A percentile compares a stretch with the other conserved stretches of the same genome.
Evolutionary conservation across 2,888 invertebrate species (phyloP).

Genomic region (Nasonia oneida): DNA sequence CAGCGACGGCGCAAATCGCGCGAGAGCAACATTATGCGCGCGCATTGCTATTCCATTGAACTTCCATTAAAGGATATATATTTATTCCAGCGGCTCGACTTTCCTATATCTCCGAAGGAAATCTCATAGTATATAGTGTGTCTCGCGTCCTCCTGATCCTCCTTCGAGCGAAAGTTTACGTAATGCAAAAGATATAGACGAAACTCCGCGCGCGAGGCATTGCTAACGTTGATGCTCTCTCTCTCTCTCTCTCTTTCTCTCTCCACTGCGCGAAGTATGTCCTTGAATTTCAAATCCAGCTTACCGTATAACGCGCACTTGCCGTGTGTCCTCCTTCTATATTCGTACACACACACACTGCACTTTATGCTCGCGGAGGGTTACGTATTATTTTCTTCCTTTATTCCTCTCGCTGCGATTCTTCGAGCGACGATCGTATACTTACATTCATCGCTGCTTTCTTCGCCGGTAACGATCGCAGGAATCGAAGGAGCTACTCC

Average conservation of each 20-base stretch:
- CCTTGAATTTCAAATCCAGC: conserved; percentile 54
- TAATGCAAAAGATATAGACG: conserved; percentile 40
- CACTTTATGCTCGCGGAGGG: conserved; percentile 9
- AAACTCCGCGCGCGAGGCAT: not conserved
- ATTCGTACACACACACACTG: not conserved
- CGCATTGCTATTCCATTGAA: conserved; percentile 6
- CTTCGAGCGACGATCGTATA: not conserved
- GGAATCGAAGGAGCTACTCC: not conserved
- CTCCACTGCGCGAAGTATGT: conserved; percentile 44
- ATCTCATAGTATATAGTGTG: conserved; percentile 21
- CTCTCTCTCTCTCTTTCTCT: too few relatives aligned
- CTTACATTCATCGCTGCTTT: conserved; percentile 1
- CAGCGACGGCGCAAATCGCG: not conserved
- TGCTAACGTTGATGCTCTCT: not conserved
- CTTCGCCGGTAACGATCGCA: not conserved
- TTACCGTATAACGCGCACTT: conserved; percentile 47
- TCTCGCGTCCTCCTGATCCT: conserved; percentile 29
- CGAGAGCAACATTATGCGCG: not conserved
- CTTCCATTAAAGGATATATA: conserved; percentile 13
- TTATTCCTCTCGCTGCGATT: not conserved
- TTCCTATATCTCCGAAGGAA: conserved; percentile 26
- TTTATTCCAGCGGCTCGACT: conserved; percentile 5
- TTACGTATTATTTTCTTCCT: conserved; percentile 5
- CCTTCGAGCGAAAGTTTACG: conserved; percentile 32
- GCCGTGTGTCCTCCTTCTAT: conserved; percentile 21